These are phyloP conservation scores for Falcunculus frontatus DNA, from an alignment of 2,113 vertebrate species.

Conservation along the genomic window DNA sequence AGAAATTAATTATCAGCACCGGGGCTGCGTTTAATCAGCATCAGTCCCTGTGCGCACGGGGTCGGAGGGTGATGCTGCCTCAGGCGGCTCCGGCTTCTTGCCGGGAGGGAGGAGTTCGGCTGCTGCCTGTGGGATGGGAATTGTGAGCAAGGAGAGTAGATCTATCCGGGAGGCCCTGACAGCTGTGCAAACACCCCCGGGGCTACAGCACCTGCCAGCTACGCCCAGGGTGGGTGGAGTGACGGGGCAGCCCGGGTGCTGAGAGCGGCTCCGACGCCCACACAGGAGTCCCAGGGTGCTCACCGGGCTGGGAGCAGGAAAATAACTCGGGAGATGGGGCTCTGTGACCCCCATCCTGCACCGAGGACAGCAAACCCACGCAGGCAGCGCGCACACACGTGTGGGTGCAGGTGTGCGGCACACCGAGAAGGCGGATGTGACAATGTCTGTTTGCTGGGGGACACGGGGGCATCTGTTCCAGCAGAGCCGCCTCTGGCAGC, in stretches of 20 bases:
- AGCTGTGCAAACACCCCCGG: background rate
- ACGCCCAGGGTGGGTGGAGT: background rate
- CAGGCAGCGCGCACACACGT: rapidly evolving
- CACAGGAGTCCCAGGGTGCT: too few relatives aligned
- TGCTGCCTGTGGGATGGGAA: background rate
- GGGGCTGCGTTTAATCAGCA: conserved; percentile 14
- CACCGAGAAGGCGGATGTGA: rapidly evolving
- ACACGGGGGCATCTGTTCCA: background rate
- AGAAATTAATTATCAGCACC: conserved; percentile 47
- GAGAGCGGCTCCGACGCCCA: rapidly evolving
- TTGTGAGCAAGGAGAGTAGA: background rate
- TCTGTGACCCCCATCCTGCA: background rate
- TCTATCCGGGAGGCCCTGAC: background rate
- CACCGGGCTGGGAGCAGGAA: background rate
- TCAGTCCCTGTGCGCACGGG: background rate
- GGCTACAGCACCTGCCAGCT: background rate
- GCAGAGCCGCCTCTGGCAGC: background rate
- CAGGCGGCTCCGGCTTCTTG: background rate
- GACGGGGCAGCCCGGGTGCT: background rate
- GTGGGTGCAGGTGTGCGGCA: background rate
- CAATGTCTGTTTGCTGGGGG: background rate
- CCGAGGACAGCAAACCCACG: rapidly evolving
- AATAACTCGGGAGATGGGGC: rapidly evolving
- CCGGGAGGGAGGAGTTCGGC: background rate
- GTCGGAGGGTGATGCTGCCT: background rate